Evolutionary conservation across 1,140 invertebrate species (phyloP), one percentile per base, ranked within the genome.

Genomic region (Caerostris extrusa): DNA sequence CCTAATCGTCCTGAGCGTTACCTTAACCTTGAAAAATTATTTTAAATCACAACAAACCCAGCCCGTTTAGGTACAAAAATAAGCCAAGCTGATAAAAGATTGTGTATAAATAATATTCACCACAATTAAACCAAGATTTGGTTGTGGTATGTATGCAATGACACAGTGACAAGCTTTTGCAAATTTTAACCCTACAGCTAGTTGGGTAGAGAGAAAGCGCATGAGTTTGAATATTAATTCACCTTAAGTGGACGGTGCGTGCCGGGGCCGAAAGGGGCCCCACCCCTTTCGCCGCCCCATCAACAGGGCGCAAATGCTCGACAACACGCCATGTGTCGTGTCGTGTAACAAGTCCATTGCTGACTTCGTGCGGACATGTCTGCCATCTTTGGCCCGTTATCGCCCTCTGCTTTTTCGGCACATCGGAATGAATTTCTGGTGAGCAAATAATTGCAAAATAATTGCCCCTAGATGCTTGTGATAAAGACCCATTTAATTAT

Each of bases 211-310:
- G 34, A 34, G 34, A 67, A 50, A 53, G 57, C 57, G 34, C 85
- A 0, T 60, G 56, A 87, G 61, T 88, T 82, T 88, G 92, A 93
- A 93, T 93, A 93, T 93, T 93, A 93, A 93, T 93, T 88, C 86
- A n/a, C 57, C 8, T 14, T 88, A 93, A 93, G 86, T 93, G 86
- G 92, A n/a, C 86, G n/a, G 64, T 93, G 92, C 92, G 91, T 92
- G 91, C 91, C 82, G 82, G 82, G 64, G 58, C 81, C 81, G 19
- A 87, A 87, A 83, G 58, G 92, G 57, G 85, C 92, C 92, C 85
- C 92, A 93, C 92, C 92, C 71, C 92, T 93, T 93, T 93, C 92
- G 92, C 92, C 92, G 92, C 92, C 92, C 91, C 92, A 82, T 93
- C 92, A 93, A 93, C 92, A 93, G 92, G 92, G 92, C 85, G 91